phyloP scores from a whole-genome alignment of 2,797 vertebrate genomes.

The Tachyglossus aculeatus region DNA sequence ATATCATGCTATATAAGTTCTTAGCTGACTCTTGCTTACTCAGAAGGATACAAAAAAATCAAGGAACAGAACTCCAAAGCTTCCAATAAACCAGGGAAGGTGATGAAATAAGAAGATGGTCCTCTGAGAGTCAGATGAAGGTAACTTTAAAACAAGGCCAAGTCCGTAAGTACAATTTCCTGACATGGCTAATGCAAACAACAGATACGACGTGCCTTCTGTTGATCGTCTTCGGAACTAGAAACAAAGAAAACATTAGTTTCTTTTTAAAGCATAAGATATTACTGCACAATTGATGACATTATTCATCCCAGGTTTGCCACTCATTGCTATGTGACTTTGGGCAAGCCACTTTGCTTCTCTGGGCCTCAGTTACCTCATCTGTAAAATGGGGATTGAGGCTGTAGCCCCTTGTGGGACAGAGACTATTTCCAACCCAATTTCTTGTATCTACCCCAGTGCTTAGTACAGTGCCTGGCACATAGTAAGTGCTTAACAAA shows the following conservation, averaged over 20 bases:
- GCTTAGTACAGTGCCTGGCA: too few relatives aligned
- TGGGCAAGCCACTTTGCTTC: too few relatives aligned
- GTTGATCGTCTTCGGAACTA: conserved; percentile 74
- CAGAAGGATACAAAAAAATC: conserved; percentile 76
- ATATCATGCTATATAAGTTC: too few relatives aligned
- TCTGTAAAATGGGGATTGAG: too few relatives aligned
- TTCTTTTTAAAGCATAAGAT: background rate
- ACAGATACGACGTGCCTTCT: conserved; percentile 73
- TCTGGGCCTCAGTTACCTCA: too few relatives aligned
- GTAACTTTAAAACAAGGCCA: conserved; percentile 73
- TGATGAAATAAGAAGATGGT: conserved; percentile 70
- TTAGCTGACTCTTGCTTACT: background rate
- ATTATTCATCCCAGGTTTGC: too few relatives aligned
- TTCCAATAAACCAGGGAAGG: conserved; percentile 78
- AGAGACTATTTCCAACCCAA: too few relatives aligned
- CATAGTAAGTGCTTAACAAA: too few relatives aligned
- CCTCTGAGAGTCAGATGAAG: conserved; percentile 50
- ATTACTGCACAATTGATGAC: background rate
- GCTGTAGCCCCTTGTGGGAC: too few relatives aligned
- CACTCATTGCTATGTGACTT: too few relatives aligned
- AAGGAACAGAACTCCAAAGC: conserved; percentile 75
- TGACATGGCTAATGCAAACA: conserved; percentile 73
- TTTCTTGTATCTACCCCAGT: too few relatives aligned
- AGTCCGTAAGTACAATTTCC: conserved; percentile 72
- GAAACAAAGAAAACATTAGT: background rate